Base-by-base conservation (phyloP, 2,113 vertebrate genomes). In the Lampris megalopsis region DNA sequence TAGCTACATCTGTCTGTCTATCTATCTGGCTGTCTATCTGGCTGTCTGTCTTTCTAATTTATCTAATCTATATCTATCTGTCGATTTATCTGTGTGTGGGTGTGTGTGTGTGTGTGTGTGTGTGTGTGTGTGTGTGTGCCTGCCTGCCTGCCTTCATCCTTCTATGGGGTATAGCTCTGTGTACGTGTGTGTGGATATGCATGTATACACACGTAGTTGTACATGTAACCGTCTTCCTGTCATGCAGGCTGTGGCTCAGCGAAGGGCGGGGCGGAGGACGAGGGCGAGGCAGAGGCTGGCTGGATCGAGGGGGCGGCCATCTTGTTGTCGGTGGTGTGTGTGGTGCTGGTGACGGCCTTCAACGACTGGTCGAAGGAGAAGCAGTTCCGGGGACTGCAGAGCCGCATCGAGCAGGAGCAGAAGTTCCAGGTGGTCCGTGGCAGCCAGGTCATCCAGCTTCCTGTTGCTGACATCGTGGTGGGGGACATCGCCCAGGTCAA, bases 351-450 rank as follows among this genome's bases (percentile, higher is more conserved):
- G 89, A 99, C 98, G 0, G 98, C 98, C 86, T 99, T 99, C 91
- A 99, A 99, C 41, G 98, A 99, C 91, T 99, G 98, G 98, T 99
- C 97, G 87, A 99, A 99, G 83, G 98, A 99, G 92, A 99, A 99
- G 77, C 98, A 99, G 92, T 99, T 99, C 77, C 94, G 98, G 24
- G 98, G 98, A 40, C 94, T 99, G 53, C 98, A 99, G 90, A 99
- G 95, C 83, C 97, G 98, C 80, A 99, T 99, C n/a, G 98, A 99
- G 88, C 98, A 99, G 94, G 98, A 99, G 82, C 98, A 99, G 94
- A 99, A 98, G 80, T 99, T 99, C 77, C 96, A 98, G 9, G 97
- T 99, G 77, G 95, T 98, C 47, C 95, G 98, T 0, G 97, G 94
- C 0, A 89, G 93, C 35, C 96, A 98, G 88, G 97, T 99, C 81